Percentiles rank a stretch among this genome's conserved stretches.
phyloP scores from a whole-genome alignment of 2,797 vertebrate genomes.

The Smutsia gigantea region DNA sequence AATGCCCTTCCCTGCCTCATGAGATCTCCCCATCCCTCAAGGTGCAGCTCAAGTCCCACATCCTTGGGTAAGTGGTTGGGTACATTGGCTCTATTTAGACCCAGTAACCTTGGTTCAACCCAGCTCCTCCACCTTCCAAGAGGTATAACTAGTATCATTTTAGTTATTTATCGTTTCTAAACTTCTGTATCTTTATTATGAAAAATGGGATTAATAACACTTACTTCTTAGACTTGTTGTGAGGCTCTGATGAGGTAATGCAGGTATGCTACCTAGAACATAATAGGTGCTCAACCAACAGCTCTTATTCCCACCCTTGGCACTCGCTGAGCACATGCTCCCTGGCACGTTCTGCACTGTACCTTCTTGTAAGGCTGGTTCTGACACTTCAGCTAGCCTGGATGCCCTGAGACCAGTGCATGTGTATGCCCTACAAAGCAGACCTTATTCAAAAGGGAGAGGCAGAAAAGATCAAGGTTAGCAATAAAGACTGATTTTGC shows the following conservation, averaged over 20 bases:
- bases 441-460: background rate
- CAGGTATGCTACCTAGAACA: background rate
- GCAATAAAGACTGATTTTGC: background rate
- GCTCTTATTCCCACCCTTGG: background rate
- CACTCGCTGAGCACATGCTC: background rate
- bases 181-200: background rate
- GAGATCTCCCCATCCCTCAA: too few relatives aligned
- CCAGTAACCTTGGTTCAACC: too few relatives aligned
- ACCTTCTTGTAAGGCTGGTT: background rate
- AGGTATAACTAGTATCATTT: too few relatives aligned
- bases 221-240: background rate
- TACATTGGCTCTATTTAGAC: too few relatives aligned
- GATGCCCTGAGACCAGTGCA: background rate
- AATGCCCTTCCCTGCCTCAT: too few relatives aligned
- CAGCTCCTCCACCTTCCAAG: too few relatives aligned
- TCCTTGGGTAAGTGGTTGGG: too few relatives aligned
- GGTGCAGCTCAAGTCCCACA: too few relatives aligned
- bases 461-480: background rate
- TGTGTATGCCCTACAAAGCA: background rate
- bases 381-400: background rate
- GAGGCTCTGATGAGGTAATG: background rate
- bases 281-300: background rate
- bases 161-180: background rate
- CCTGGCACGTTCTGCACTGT: background rate
- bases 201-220: background rate